phyloP scores from a whole-genome alignment of 2,797 vertebrate genomes.

The Crenichthys baileyi region DNA sequence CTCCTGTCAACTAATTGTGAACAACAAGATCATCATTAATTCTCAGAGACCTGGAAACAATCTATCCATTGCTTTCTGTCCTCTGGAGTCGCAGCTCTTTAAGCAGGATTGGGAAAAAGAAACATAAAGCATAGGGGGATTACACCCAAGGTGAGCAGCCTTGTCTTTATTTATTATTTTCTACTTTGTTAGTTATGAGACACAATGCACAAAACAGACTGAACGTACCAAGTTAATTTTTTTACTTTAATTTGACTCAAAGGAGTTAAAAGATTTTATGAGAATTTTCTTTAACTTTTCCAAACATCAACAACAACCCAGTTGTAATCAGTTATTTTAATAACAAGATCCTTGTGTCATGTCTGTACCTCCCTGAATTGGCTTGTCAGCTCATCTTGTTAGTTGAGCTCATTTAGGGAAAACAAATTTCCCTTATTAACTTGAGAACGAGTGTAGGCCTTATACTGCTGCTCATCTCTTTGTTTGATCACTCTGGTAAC shows the following conservation, averaged over 20 bases:
- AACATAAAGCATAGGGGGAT: too few relatives aligned
- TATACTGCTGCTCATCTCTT: constrained; percentile 25
- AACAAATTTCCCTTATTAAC: constrained; percentile 68
- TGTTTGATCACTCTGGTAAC: constrained; percentile 59
- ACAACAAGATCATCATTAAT: too few relatives aligned
- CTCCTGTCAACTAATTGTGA: too few relatives aligned
- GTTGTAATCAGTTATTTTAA: constrained; percentile 23
- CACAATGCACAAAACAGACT: background rate
- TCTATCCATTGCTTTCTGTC: too few relatives aligned
- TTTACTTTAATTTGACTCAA: background rate
- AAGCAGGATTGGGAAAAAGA: background rate
- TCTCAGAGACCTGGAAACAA: too few relatives aligned
- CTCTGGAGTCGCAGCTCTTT: background rate
- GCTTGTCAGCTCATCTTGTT: constrained; percentile 44
- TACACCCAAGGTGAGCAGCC: too few relatives aligned
- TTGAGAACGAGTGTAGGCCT: constrained; percentile 45
- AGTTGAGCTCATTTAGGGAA: constrained; percentile 57
- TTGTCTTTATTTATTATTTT: background rate
- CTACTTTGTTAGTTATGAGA: background rate
- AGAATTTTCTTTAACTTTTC: constrained; percentile 18
- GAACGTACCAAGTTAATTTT: background rate
- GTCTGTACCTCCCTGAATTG: constrained; percentile 32
- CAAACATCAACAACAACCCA: constrained; percentile 15
- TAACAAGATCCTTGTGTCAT: constrained; percentile 26
- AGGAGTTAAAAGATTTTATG: background rate